Conservation (phyloP, 2,888 invertebrate species). For the Pseudococcus longispinus region DNA sequence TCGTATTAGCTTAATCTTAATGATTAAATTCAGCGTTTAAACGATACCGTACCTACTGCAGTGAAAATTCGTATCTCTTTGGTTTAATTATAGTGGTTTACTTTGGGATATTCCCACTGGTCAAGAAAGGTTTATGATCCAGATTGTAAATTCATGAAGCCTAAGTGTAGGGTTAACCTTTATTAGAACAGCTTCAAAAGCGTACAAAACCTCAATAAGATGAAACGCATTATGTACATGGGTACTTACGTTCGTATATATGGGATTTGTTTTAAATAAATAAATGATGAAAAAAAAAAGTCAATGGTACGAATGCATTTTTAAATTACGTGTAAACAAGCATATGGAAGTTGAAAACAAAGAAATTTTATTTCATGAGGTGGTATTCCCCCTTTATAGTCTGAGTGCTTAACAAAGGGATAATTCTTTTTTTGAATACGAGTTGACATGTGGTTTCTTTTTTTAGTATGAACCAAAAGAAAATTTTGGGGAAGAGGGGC, state of each 20-base stretch:
- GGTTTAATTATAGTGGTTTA: constrained; percentile 23
- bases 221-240: neutral
- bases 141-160: constrained; percentile 24
- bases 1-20: neutral
- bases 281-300: neutral
- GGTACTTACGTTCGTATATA: neutral
- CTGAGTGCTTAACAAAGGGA: no score
- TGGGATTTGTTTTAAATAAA: neutral
- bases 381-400: no score
- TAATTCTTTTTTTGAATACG: no score
- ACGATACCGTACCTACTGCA: neutral
- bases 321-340: no score
- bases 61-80: constrained; percentile 2
- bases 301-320: no score
- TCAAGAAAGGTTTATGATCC: neutral
- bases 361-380: no score
- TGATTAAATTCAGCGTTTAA: neutral
- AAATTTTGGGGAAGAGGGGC: no score
- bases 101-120: constrained; percentile 16
- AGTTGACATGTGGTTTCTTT: no score
- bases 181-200: neutral
- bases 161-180: constrained; percentile 13
- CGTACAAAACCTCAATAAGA: neutral
- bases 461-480: no score
- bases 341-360: no score